Percentiles rank a stretch among this genome's conserved stretches.
phyloP scores from a whole-genome alignment of 2,113 vertebrate genomes.

The Tupaia chinensis region DNA sequence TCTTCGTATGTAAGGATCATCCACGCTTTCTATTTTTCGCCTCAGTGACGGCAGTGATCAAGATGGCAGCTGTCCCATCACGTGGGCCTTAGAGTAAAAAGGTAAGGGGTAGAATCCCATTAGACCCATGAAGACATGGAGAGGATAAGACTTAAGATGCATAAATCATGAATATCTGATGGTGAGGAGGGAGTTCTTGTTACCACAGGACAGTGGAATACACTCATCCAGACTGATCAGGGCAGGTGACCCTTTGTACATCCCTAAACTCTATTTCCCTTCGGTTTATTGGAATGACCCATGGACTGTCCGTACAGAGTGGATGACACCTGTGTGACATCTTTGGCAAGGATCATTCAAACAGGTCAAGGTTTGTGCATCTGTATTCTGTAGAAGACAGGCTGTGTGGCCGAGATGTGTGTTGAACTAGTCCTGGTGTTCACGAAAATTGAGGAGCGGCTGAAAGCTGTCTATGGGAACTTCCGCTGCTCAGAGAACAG shows the following conservation, averaged over 20 bases:
- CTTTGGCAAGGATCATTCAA: slow-evolving; percentile 21
- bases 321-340: slow-evolving; percentile 61
- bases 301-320: not conserved
- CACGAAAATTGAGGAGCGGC: slow-evolving; percentile 73
- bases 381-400: slow-evolving; percentile 56
- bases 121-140: fast-evolving
- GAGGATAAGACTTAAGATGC: not conserved
- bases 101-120: fast-evolving
- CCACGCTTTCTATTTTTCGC: not conserved
- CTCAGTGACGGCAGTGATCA: not conserved
- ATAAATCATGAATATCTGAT: fast-evolving
- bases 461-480: slow-evolving; percentile 80
- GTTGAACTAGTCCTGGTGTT: slow-evolving; percentile 71
- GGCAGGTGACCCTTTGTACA: fast-evolving
- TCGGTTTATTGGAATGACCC: not conserved
- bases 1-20: too few relatives aligned
- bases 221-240: too few relatives aligned
- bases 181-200: not conserved
- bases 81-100: not conserved
- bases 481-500: slow-evolving; percentile 78
- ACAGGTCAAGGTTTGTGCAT: slow-evolving; percentile 70
- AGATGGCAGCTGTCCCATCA: not conserved
- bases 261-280: not conserved
- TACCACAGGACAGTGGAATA: not conserved
- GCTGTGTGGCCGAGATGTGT: slow-evolving; percentile 20